Base-by-base conservation (phyloP, 2,888 invertebrate genomes). In the Heteromyza rotundicornis region DNA sequence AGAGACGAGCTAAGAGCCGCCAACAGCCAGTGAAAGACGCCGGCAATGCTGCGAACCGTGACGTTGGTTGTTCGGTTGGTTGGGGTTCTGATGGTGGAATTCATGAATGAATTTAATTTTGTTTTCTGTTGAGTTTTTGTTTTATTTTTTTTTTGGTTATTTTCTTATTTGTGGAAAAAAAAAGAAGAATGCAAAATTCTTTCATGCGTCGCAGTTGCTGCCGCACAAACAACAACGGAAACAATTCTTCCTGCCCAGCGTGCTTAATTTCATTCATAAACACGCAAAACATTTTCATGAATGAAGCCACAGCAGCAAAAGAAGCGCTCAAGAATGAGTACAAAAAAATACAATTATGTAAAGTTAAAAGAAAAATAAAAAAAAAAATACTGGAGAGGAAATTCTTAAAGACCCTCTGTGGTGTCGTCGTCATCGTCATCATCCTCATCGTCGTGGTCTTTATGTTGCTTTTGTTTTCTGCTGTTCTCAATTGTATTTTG, bases 91-190 rank as follows among this genome's bases (percentile, higher is more conserved):
- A 62, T 55, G 70, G 64, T 66, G 69, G 67, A 75, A 74, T 74
- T 74, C 72, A 77, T 74, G 73, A 74, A 74, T 74, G 73, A 74
- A 74, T 77, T 77, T 65, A 66, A 73, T 74, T 75, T 69, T 63
- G 53, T 67, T 65, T 72, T 67, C 65, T 57, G 59, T 64, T n/a
- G 10, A 3, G 40, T 56, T 59, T 62, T 51, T 47, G 47, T 32
- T 14, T 8, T 19, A 10, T 17, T 2, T 32, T 5, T 27, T n/a
- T 17, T n/a, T 58, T 54, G 67, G 64, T n/a, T 65, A 20, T 35
- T 44, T 60, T 55, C 60, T 62, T 62, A 60, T 8, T 40, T 40
- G 57, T 59, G 64, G n/a, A n/a, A n/a, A n/a, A n/a, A n/a, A n/a
- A n/a, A n/a, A 19, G 8, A 32, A 57, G 17, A 27, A 57, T 57